These are phyloP conservation scores for Crematogaster levior DNA, from an alignment of 2,888 invertebrate genomes.

Conservation along the genomic window DNA sequence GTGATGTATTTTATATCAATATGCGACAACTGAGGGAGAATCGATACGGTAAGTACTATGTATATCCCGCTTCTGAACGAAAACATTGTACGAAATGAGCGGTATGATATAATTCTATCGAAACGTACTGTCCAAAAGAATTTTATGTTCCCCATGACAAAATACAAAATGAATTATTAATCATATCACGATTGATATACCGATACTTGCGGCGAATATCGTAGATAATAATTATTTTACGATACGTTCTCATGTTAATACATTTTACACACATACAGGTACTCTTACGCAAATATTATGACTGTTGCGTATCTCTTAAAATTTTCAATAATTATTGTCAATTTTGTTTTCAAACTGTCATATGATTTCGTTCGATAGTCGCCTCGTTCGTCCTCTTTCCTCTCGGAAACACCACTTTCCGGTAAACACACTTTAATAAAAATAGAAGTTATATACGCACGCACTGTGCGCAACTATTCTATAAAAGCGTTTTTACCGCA, in stretches of 20 bases:
- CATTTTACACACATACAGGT: neutral
- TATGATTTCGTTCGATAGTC: neutral
- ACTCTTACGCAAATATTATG: neutral
- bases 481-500: conserved; percentile 61
- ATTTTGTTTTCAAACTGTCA: neutral
- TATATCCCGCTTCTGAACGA: conserved; percentile 7
- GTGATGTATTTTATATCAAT: conserved; percentile 1
- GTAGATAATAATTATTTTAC: neutral
- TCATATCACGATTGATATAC: neutral
- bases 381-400: neutral
- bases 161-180: neutral
- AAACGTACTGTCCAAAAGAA: neutral
- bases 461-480: conserved; percentile 12
- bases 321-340: neutral
- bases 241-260: neutral
- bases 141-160: neutral
- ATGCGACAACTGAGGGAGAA: conserved; percentile 1
- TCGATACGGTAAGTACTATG: conserved; percentile 43
- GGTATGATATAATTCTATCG: neutral
- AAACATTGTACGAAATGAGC: conserved; percentile 4
- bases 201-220: neutral
- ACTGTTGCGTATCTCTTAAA: neutral
- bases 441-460: conserved; percentile 25
- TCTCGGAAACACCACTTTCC: neutral
- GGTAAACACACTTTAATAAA: conserved; percentile 29